Conservation (phyloP, 2,113 vertebrate species). For the Callocephalon fimbriatum region DNA sequence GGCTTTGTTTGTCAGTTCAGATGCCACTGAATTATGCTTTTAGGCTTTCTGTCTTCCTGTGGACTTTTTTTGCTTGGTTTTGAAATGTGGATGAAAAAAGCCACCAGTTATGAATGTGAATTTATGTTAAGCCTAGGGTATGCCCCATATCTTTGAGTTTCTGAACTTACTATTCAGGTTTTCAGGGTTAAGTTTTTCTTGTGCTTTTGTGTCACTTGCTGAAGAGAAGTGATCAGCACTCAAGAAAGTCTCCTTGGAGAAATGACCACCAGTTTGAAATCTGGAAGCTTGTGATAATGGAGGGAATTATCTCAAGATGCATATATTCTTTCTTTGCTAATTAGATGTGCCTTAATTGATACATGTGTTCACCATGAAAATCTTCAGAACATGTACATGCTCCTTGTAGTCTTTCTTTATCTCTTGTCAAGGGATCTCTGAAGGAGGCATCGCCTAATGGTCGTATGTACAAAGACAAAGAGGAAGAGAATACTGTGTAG, state of each 20-base stretch:
- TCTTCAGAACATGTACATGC: rapidly evolving
- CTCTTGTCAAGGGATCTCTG: not conserved
- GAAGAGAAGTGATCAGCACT: not conserved
- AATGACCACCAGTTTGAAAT: not conserved
- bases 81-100: not conserved
- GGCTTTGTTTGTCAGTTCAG: not conserved
- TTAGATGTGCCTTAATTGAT: not conserved
- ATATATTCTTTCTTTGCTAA: not conserved
- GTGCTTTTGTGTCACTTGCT: not conserved
- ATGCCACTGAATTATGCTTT: not conserved
- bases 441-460: not conserved
- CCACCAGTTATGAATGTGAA: not conserved
- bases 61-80: not conserved
- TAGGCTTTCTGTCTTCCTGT: not conserved
- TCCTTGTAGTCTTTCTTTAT: not conserved
- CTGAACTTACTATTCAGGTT: not conserved
- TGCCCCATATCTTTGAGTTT: not conserved
- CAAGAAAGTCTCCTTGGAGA: not conserved
- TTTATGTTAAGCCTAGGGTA: not conserved
- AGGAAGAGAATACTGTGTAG: not conserved
- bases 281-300: not conserved
- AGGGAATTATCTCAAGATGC: not conserved
- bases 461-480: not conserved
- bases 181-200: not conserved
- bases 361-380: not conserved